These are phyloP conservation scores for Tylochromis polylepis DNA, from an alignment of 2,113 vertebrate species.

Conservation along the genomic window DNA sequence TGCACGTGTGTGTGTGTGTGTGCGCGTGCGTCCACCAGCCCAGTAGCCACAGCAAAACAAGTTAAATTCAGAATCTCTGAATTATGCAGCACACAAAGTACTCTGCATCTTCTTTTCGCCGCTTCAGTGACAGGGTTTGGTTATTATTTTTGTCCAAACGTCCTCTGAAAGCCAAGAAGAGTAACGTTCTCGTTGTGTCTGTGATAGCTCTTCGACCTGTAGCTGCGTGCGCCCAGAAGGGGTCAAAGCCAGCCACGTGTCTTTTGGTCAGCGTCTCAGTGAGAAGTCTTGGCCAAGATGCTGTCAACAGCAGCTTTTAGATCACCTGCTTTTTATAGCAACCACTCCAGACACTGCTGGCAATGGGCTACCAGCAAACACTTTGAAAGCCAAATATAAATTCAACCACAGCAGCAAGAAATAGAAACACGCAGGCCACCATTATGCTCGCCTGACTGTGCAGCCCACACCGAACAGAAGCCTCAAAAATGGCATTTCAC, in stretches of 20 bases:
- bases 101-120: neutral
- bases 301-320: slow-evolving; percentile 58
- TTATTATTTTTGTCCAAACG: neutral
- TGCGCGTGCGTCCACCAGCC: neutral
- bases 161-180: neutral
- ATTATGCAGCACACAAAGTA: slow-evolving; percentile 10
- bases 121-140: neutral
- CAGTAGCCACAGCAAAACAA: slow-evolving; percentile 3
- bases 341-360: slow-evolving; percentile 45
- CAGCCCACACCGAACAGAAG: neutral
- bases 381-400: slow-evolving; percentile 59
- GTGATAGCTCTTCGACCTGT: neutral
- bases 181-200: neutral
- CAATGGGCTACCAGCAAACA: slow-evolving; percentile 21
- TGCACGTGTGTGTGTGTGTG: neutral
- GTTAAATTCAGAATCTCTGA: slow-evolving; percentile 26
- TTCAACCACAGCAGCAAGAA: slow-evolving; percentile 42
- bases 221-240: neutral
- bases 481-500: neutral
- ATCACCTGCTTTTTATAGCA: slow-evolving; percentile 74
- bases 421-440: slow-evolving; percentile 36
- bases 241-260: slow-evolving; percentile 17
- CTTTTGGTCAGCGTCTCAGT: neutral
- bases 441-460: neutral
- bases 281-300: slow-evolving; percentile 40